phyloP scores from a whole-genome alignment of 2,113 vertebrate species.

The Bubo blakistoni region DNA sequence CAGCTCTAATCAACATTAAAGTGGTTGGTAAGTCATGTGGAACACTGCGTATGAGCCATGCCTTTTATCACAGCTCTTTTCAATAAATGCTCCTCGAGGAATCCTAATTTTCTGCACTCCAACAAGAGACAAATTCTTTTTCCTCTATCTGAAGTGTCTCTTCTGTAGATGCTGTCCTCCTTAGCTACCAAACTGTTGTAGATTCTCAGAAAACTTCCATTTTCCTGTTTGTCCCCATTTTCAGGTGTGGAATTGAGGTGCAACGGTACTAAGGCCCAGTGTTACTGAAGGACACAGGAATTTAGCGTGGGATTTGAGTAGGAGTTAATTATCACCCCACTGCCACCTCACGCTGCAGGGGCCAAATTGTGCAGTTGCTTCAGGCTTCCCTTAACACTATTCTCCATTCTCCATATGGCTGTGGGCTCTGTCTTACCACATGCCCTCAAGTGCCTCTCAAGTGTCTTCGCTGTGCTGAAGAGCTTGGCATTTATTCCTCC shows the following conservation, averaged over 20 bases:
- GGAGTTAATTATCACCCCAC: neutral
- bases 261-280: neutral
- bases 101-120: neutral
- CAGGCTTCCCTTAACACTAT: neutral
- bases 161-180: neutral
- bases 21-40: constrained; percentile 88
- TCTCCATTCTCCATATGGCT: neutral
- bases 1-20: constrained; percentile 89
- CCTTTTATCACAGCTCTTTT: neutral
- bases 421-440: neutral
- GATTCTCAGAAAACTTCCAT: neutral
- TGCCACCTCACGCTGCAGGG: neutral
- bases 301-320: neutral
- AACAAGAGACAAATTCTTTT: neutral
- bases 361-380: neutral
- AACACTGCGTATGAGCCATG: neutral
- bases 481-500: neutral
- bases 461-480: neutral
- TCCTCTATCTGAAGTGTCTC: neutral
- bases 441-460: neutral
- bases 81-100: neutral
- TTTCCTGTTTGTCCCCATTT: neutral
- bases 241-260: neutral
- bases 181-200: neutral
- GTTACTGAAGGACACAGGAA: neutral